Percentiles rank a stretch among this genome's conserved stretches.
Evolutionary conservation across 2,888 invertebrate genomes (phyloP).

Genomic region (Apotomis capreana): DNA sequence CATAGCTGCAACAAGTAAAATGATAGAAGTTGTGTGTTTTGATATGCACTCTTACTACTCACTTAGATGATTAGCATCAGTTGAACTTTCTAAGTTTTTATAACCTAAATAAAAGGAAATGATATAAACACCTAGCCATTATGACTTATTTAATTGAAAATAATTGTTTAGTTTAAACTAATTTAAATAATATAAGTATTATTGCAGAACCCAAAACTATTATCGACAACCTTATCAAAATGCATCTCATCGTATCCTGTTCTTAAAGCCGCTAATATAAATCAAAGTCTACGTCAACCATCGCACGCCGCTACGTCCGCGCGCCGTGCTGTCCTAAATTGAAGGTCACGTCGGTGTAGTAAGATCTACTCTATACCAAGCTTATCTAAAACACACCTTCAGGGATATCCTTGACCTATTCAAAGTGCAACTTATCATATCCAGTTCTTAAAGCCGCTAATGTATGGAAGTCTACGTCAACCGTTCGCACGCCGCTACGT

Average conservation of each 20-base stretch:
- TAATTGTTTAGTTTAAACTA: too few relatives aligned
- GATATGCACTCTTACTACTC: too few relatives aligned
- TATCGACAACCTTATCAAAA: constrained; percentile 40
- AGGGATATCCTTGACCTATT: constrained; percentile 46
- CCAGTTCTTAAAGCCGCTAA: not conserved
- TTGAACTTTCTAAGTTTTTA: too few relatives aligned
- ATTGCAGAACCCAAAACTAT: too few relatives aligned
- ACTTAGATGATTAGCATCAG: too few relatives aligned
- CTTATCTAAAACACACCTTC: constrained; percentile 48
- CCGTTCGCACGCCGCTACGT: constrained; percentile 50
- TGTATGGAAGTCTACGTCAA: constrained; percentile 40
- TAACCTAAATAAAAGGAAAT: too few relatives aligned
- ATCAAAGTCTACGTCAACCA: constrained; percentile 46
- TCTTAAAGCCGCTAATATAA: not conserved
- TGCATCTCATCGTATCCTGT: constrained; percentile 2
- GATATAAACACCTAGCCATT: too few relatives aligned
- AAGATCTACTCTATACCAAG: too few relatives aligned
- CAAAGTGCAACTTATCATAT: constrained; percentile 18
- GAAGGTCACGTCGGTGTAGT: too few relatives aligned
- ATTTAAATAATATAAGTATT: too few relatives aligned
- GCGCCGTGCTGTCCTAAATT: constrained; percentile 55
- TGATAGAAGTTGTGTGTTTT: constrained; percentile 5
- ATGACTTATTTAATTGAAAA: too few relatives aligned
- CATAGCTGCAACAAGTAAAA: constrained; percentile 64
- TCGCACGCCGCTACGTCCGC: constrained; percentile 48